These are phyloP conservation scores for Podiceps cristatus DNA, from an alignment of 2,113 vertebrate species.

Conservation along the genomic window DNA sequence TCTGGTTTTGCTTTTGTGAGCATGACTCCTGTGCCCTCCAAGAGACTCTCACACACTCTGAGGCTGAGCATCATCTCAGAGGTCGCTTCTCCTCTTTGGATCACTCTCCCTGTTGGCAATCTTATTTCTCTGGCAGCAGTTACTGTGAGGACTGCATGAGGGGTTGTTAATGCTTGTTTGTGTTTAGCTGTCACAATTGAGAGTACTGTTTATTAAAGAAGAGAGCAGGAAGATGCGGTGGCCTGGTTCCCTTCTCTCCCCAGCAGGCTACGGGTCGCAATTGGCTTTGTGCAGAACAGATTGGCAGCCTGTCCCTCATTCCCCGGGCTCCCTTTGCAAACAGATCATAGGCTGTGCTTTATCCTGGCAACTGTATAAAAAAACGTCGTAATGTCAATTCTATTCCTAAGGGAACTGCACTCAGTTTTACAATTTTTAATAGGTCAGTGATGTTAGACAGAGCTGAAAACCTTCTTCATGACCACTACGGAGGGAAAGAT, in stretches of 20 bases:
- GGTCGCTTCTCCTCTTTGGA: neutral
- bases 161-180: neutral
- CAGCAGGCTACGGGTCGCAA: neutral
- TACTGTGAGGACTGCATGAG: neutral
- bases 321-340: neutral
- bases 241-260: neutral
- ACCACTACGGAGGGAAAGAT: slow-evolving; percentile 94
- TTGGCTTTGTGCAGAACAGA: neutral
- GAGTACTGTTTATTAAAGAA: neutral
- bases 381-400: neutral
- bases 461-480: slow-evolving; percentile 96
- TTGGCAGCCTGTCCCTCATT: neutral
- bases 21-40: neutral
- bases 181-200: neutral
- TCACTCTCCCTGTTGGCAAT: neutral
- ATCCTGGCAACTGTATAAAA: neutral
- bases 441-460: slow-evolving; percentile 96
- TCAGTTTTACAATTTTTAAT: slow-evolving; percentile 33
- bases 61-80: neutral
- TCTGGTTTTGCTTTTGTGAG: neutral
- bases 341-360: neutral
- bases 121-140: neutral
- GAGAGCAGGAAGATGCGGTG: neutral
- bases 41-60: fast-evolving
- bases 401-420: slow-evolving; percentile 14